These are phyloP conservation scores for Aurelia aurita DNA, from an alignment of 30 jellyfish, hydroid and myxozoan species.

Conservation along the genomic window DNA sequence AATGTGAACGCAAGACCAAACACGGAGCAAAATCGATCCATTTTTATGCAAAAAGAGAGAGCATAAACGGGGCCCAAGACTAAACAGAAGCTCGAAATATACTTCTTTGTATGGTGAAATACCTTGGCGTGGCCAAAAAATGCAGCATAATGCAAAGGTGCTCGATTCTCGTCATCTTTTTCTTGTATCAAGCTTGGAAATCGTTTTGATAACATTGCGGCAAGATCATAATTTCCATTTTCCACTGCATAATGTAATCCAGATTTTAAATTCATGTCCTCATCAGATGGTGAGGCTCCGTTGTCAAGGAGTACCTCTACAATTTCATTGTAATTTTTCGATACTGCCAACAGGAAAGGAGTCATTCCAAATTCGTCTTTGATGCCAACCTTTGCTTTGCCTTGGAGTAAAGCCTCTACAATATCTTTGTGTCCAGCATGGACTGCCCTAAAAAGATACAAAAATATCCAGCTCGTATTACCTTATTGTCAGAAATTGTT, in stretches of 20 bases:
- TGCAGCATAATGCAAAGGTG: slow-evolving; percentile 57
- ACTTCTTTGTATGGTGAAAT: not conserved
- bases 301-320: slow-evolving; percentile 4
- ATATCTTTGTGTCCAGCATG: slow-evolving; percentile 46
- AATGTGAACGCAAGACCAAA: too few relatives aligned
- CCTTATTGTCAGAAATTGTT: too few relatives aligned
- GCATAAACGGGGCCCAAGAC: too few relatives aligned
- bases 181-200: slow-evolving; percentile 20
- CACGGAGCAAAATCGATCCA: too few relatives aligned
- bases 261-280: slow-evolving; percentile 11
- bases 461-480: not conserved
- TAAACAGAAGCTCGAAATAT: not conserved
- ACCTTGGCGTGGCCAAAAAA: slow-evolving; percentile 35
- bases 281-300: slow-evolving; percentile 8
- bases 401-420: not conserved
- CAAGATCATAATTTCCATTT: slow-evolving; percentile 38
- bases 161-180: slow-evolving; percentile 20
- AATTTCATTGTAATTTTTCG: not conserved
- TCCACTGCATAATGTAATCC: slow-evolving; percentile 41
- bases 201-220: slow-evolving; percentile 17
- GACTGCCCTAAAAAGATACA: slow-evolving; percentile 27
- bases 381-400: slow-evolving; percentile 26
- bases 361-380: slow-evolving; percentile 36
- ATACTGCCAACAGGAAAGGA: slow-evolving; percentile 47
- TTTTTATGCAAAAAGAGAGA: too few relatives aligned